Base-by-base conservation (phyloP, 2,113 vertebrate genomes). In the Barbus barbus region DNA sequence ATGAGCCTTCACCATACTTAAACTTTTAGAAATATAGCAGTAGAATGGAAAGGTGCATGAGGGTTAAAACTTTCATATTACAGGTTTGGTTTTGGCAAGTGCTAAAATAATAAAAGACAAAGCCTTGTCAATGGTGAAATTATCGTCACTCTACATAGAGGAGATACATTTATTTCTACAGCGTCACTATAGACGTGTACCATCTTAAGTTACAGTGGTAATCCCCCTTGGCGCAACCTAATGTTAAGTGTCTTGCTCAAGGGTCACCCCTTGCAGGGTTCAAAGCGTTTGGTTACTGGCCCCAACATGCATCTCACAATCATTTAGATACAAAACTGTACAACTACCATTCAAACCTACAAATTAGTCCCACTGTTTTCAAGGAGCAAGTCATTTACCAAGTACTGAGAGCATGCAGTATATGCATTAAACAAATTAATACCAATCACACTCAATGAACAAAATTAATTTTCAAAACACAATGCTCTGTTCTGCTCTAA, bases 201-300 rank as follows among this genome's bases (percentile, higher is more conserved):
- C 36, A 44, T 79, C 77, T 79, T 44, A 44, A 63, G 16, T 63
- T 44, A 63, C 77, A 63, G 38, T 12, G 58, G 58, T 60, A 78
- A 78, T 61, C 56, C 77, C n/a, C 56, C 9, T 18, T 16, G 69
- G 33, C n/a, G 22, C 22, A 26, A 44, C 13, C 38, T 46, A 24
- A 72, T 72, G 28, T 77, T 24, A 11, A 63, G 56, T 63, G 56
- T 63, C 33, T 44, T 63, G 56, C 77, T 78, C 33, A 78, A 78
- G 33, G 69, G 3, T 41, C 69, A 44, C 69, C 38, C 11, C n/a
- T 12, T 18, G 7, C 76, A 61, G n/a, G n/a, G 36, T 44, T 28
- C 22, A 61, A 44, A 61, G 9, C n/a, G 44, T 44, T 61, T 78
- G 36, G n/a, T 79, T 44, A 63, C 31, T 13, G 9, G 38, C 77